Conservation (phyloP, 2,888 invertebrate genomes). For the Eilema depressum region DNA sequence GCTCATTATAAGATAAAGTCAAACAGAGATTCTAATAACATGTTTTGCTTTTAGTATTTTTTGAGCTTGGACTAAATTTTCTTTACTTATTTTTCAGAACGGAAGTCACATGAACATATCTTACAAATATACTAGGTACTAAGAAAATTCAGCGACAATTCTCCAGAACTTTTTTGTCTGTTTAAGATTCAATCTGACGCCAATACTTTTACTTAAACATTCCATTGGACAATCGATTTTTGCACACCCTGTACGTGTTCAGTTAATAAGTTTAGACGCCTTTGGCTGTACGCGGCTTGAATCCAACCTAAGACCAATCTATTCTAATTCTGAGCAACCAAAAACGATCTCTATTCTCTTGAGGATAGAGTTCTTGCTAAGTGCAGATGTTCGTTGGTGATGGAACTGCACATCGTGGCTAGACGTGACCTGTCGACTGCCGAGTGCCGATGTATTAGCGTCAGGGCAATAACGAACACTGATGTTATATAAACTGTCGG, state of each 20-base stretch:
- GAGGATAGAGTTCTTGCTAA: slow-evolving; percentile 17
- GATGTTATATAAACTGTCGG: slow-evolving; percentile 41
- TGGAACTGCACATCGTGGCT: slow-evolving; percentile 47
- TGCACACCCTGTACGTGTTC: slow-evolving; percentile 53
- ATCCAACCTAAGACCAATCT: slow-evolving; percentile 36
- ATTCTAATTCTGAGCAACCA: neutral
- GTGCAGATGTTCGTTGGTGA: slow-evolving; percentile 23
- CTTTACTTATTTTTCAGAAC: neutral
- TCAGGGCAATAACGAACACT: slow-evolving; percentile 32
- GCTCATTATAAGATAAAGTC: neutral
- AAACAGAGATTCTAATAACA: slow-evolving; percentile 2
- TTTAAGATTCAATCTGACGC: slow-evolving; percentile 44
- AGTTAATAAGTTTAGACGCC: slow-evolving; percentile 70
- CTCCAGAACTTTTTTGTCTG: slow-evolving; percentile 15
- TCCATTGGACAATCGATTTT: slow-evolving; percentile 54
- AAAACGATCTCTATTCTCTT: slow-evolving; percentile 4
- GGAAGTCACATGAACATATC: neutral
- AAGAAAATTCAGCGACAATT: neutral
- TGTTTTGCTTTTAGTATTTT: neutral
- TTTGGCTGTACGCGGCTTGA: slow-evolving; percentile 59
- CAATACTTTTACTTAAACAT: slow-evolving; percentile 50
- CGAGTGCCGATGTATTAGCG: slow-evolving; percentile 48
- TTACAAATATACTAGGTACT: neutral
- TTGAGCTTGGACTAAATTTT: neutral
- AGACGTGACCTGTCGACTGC: slow-evolving; percentile 56